Evolutionary conservation across 1,140 invertebrate species (phyloP).

Genomic region (Tetragnatha versicolor): DNA sequence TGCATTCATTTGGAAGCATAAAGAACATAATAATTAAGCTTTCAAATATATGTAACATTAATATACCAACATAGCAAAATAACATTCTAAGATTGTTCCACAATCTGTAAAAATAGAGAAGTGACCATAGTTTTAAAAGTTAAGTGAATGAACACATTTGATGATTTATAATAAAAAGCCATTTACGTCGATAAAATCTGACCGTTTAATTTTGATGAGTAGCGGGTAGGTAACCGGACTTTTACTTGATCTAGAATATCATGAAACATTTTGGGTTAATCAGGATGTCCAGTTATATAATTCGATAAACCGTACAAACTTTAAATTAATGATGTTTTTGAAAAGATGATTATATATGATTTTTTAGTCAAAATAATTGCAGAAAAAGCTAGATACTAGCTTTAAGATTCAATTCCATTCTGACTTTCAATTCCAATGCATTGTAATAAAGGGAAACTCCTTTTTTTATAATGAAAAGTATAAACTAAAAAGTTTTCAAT

Average conservation of each 20-base stretch:
- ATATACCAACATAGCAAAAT: conserved; percentile 50
- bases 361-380: too few relatives aligned
- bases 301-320: neutral
- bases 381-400: too few relatives aligned
- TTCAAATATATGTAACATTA: conserved; percentile 42
- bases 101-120: conserved; percentile 33
- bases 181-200: neutral
- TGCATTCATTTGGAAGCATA: conserved; percentile 41
- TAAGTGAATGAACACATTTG: conserved; percentile 35
- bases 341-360: neutral
- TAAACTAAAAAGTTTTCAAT: too few relatives aligned
- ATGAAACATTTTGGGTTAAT: neutral
- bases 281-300: neutral
- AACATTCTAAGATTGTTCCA: conserved; percentile 43
- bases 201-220: neutral
- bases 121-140: conserved; percentile 4
- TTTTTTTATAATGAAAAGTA: too few relatives aligned
- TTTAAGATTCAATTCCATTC: too few relatives aligned
- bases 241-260: neutral
- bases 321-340: neutral
- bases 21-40: conserved; percentile 37
- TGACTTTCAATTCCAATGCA: too few relatives aligned
- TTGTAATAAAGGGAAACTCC: too few relatives aligned
- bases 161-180: conserved; percentile 3
- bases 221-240: too few relatives aligned